A percentile compares a stretch with the other conserved stretches of the same genome.
Evolutionary conservation across 2,888 invertebrate genomes (phyloP).

Genomic region (Callosobruchus maculatus): DNA sequence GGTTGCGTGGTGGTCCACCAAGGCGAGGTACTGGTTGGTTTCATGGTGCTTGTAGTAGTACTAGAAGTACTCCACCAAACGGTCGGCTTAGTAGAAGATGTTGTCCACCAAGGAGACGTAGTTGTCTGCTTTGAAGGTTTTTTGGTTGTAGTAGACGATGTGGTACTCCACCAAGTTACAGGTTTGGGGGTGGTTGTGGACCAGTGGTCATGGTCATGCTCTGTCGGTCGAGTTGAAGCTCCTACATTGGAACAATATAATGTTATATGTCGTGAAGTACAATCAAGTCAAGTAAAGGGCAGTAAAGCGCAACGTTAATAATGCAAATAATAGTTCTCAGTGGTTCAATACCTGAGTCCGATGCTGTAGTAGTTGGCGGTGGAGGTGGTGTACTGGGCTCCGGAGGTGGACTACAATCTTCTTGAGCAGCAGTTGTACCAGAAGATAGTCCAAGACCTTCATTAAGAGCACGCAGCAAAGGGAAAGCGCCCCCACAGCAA

Average conservation of each 20-base stretch:
- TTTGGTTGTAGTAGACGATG: slow-evolving; percentile 31
- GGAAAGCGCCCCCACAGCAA: slow-evolving; percentile 77
- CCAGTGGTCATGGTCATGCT: slow-evolving; percentile 14
- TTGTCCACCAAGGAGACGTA: slow-evolving; percentile 37
- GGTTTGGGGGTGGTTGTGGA: slow-evolving; percentile 24
- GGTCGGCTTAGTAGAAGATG: slow-evolving; percentile 18
- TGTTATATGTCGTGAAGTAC: background rate
- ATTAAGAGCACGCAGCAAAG: slow-evolving; percentile 73
- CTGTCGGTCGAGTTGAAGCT: background rate
- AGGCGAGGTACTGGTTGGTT: slow-evolving; percentile 40
- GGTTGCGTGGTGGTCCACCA: slow-evolving; percentile 25
- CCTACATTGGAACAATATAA: background rate
- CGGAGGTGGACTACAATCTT: slow-evolving; percentile 68
- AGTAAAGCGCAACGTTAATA: no score
- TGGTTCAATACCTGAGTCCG: slow-evolving; percentile 58
- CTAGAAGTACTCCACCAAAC: slow-evolving; percentile 35
- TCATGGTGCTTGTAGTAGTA: slow-evolving; percentile 28
- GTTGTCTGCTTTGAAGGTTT: slow-evolving; percentile 38
- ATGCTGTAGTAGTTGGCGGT: slow-evolving; percentile 68
- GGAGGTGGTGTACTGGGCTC: slow-evolving; percentile 72
- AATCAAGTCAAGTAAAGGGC: no score
- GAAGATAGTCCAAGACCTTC: slow-evolving; percentile 65
- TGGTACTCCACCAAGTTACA: slow-evolving; percentile 14
- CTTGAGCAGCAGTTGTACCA: slow-evolving; percentile 49
- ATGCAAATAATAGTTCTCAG: no score